These are phyloP conservation scores for Rhodeus uyekii DNA, from an alignment of 2,797 vertebrate species.

Conservation along the genomic window DNA sequence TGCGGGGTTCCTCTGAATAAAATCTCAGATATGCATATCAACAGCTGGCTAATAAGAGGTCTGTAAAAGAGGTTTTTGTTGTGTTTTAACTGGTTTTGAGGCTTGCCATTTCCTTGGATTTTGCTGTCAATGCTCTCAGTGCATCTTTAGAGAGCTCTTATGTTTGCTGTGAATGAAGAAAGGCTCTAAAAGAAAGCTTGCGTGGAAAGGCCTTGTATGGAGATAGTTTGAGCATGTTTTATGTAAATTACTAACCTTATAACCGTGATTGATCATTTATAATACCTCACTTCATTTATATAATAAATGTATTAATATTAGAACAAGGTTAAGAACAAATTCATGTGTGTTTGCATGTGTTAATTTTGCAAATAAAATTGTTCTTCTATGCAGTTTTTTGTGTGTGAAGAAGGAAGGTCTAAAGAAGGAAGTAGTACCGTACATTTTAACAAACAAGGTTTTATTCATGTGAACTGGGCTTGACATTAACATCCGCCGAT, in stretches of 20 bases:
- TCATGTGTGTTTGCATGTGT: neutral
- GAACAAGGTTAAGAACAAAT: neutral
- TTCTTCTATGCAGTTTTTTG: neutral
- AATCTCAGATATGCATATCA: neutral
- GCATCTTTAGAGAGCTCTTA: neutral
- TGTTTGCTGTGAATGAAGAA: neutral
- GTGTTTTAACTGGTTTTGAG: neutral
- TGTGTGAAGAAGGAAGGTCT: neutral
- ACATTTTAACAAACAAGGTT: neutral
- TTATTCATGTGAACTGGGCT: too few relatives aligned
- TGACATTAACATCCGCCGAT: too few relatives aligned
- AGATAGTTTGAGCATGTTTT: neutral
- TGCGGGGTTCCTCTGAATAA: neutral
- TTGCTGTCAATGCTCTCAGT: neutral
- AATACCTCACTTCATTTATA: neutral
- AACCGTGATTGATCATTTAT: neutral
- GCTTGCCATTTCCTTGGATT: neutral
- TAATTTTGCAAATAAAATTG: neutral
- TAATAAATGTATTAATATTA: neutral
- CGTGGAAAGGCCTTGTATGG: neutral
- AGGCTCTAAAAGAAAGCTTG: neutral
- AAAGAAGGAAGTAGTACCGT: neutral
- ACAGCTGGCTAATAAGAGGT: neutral
- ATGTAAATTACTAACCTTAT: neutral
- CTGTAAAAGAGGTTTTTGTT: neutral